phyloP scores from a whole-genome alignment of 1,140 invertebrate species.

The Catajapyx aquilonaris region DNA sequence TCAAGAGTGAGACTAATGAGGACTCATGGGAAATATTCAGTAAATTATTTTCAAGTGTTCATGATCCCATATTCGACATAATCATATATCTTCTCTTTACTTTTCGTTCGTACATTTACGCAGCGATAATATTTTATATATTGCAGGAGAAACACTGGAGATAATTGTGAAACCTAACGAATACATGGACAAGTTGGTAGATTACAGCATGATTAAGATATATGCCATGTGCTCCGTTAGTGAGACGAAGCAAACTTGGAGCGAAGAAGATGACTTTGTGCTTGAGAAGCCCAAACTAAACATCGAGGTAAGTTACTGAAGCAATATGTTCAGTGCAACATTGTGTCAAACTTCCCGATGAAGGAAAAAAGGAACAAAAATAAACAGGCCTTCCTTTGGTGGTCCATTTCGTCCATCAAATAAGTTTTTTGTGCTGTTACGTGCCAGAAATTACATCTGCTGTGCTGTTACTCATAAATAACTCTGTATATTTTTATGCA shows the following conservation, averaged over 20 bases:
- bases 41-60: background rate
- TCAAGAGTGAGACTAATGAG: too few relatives aligned
- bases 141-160: conserved; percentile 16
- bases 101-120: background rate
- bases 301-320: conserved; percentile 27
- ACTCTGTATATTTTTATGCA: too few relatives aligned
- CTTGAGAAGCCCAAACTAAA: conserved; percentile 36
- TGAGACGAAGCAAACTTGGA: conserved; percentile 43
- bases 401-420: too few relatives aligned
- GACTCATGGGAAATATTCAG: too few relatives aligned
- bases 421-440: too few relatives aligned
- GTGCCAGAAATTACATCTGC: too few relatives aligned
- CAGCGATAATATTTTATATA: conserved; percentile 10
- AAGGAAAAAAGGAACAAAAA: too few relatives aligned
- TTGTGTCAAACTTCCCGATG: too few relatives aligned
- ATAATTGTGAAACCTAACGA: conserved; percentile 23
- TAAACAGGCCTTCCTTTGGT: too few relatives aligned
- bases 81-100: background rate
- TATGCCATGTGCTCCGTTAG: conserved; percentile 39
- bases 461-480: too few relatives aligned
- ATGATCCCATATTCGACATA: background rate
- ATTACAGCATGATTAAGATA: conserved; percentile 43
- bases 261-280: conserved; percentile 43
- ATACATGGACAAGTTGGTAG: conserved; percentile 42
- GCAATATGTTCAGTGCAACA: too few relatives aligned